Evolutionary conservation across 2,888 invertebrate species (phyloP), one percentile per base, ranked within the genome.

Genomic region (Cotesia congregata): DNA sequence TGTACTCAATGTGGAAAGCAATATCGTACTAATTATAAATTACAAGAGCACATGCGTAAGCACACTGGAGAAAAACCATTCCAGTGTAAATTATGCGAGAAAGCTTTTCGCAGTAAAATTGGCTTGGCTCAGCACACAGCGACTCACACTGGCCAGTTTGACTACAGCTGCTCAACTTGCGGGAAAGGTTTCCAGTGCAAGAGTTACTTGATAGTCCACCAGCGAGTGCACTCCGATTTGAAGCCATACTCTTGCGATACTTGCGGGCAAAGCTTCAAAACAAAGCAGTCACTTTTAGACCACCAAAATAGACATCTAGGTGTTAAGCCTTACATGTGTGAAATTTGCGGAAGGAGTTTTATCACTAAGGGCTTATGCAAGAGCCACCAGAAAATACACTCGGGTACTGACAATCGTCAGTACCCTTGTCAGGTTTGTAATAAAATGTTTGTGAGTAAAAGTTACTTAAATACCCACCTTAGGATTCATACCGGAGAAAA

Each of bases 181-280:
- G 92, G 92, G 1, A 93, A 93, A 87, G 92, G 92, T 12, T 93
- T 93, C 81, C 92, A 92, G 77, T 92, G 92, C 82, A 91, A 91
- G 82, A 92, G 92, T 81, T 93, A 92, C 81, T 86, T 93, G 39
- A 91, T 91, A 78, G 92, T 92, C 1, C 93, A 93, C 83, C 92
- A 93, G 83, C 88, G 92, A 72, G 92, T 92, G 0, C 93, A 93
- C 85, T 92, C 92, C 0, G 91, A 92, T 80, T 80, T 91, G 5
- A 92, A 92, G 82, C 92, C 92, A 0, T 93, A 91, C 82, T 90
- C 91, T 0, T 93, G 93, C 82, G 90, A 90, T 1, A 92, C 91
- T 0, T 93, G 93, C 81, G 91, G 91, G 0, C 90, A 91, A 76
- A 91, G 91, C 84, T 92, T 93, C 81, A 93, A 93, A 85, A 92